Conservation (phyloP, 2,888 invertebrate genomes). For the Oscheius sp. region DNA sequence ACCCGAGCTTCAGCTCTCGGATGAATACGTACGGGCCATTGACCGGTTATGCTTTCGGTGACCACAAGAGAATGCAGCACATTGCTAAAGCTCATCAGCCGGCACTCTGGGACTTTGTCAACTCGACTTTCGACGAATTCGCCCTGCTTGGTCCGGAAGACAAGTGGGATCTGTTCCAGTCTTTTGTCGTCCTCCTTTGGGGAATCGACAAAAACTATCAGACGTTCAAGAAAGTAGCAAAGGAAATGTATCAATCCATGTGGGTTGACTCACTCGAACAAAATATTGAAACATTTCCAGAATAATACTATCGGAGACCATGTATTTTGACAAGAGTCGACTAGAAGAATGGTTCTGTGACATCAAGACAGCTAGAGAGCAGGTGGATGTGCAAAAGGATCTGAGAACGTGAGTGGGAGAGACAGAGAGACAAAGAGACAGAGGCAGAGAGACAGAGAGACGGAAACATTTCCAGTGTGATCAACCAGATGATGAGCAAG, state of each 20-base stretch:
- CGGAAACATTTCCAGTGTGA: background rate
- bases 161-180: conserved; percentile 19
- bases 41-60: conserved; percentile 8
- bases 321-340: conserved; percentile 16
- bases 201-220: conserved; percentile 29
- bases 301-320: conserved; percentile 20
- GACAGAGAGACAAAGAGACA: too few species aligned
- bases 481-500: conserved; percentile 17
- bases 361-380: background rate
- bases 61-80: background rate
- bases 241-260: conserved; percentile 21
- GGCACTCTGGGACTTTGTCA: conserved; percentile 18
- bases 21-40: conserved; percentile 20
- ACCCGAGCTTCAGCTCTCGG: background rate
- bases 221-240: conserved; percentile 22
- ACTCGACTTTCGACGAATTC: conserved; percentile 20
- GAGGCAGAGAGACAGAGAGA: too few species aligned
- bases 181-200: conserved; percentile 25
- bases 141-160: conserved; percentile 5
- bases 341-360: conserved; percentile 14
- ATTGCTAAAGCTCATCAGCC: conserved; percentile 23
- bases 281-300: background rate
- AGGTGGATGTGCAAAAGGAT: conserved; percentile 2
- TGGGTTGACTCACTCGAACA: background rate
- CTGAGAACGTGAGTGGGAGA: conserved; percentile 2